Evolutionary conservation across 2,113 vertebrate species (phyloP).

Genomic region (Anarrhichthys ocellatus): DNA sequence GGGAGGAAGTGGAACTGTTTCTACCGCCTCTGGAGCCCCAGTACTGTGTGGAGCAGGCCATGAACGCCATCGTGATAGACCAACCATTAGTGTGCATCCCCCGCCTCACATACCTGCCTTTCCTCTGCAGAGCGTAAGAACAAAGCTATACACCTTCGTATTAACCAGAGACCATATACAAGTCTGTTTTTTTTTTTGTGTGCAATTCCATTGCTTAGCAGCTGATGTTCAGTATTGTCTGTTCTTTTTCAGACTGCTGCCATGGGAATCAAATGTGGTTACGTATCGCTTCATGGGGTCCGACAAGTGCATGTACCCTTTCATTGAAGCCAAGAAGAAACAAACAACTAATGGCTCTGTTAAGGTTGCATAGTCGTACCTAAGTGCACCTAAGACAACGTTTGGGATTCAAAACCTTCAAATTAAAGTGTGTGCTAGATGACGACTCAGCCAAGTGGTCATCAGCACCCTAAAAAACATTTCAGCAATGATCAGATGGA

Average conservation of each 20-base stretch:
- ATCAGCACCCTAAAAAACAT: slow-evolving; percentile 17
- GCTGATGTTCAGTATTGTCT: background rate
- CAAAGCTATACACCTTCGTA: background rate
- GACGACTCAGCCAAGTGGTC: slow-evolving; percentile 70
- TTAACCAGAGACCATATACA: background rate
- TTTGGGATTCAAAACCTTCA: background rate
- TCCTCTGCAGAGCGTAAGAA: slow-evolving; percentile 72
- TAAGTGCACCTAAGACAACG: background rate
- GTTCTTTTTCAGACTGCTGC: slow-evolving; percentile 69
- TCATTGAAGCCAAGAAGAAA: slow-evolving; percentile 67
- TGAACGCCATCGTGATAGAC: slow-evolving; percentile 75
- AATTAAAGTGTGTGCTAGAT: slow-evolving; percentile 16
- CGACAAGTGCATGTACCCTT: slow-evolving; percentile 79
- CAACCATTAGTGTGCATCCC: slow-evolving; percentile 76
- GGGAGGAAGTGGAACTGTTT: slow-evolving; percentile 69
- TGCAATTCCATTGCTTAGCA: background rate
- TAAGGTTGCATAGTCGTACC: slow-evolving; percentile 27
- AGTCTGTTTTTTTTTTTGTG: too few species aligned
- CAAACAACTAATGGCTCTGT: slow-evolving; percentile 16
- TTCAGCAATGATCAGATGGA: slow-evolving; percentile 18
- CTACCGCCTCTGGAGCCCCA: slow-evolving; percentile 70
- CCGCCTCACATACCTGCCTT: slow-evolving; percentile 66
- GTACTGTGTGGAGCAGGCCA: slow-evolving; percentile 76
- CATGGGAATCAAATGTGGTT: slow-evolving; percentile 76
- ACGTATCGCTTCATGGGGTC: slow-evolving; percentile 75